phyloP scores from a whole-genome alignment of 1,140 invertebrate genomes.

The Frieseomelitta varia region DNA sequence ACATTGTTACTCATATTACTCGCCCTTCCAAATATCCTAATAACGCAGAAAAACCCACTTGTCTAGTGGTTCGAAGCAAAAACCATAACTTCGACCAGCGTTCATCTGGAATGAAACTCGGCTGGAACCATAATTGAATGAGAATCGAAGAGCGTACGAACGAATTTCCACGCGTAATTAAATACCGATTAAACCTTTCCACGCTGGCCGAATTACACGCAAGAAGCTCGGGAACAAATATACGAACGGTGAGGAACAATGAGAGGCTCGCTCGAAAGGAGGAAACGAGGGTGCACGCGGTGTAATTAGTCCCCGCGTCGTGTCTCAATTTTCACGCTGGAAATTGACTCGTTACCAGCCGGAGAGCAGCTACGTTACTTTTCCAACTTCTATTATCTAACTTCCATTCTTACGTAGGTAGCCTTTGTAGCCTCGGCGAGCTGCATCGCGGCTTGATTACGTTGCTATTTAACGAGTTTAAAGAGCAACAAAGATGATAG shows the following conservation, averaged over 20 bases:
- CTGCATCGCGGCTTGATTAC: background rate
- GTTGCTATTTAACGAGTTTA: background rate
- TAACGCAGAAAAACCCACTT: too few relatives aligned
- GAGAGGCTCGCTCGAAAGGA: background rate
- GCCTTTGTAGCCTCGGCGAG: too few relatives aligned
- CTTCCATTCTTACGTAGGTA: background rate
- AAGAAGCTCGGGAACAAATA: conserved; percentile 5
- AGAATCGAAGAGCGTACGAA: background rate
- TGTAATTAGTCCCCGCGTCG: conserved; percentile 4
- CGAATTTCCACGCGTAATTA: background rate
- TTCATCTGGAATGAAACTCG: background rate
- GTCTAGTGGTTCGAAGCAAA: too few relatives aligned
- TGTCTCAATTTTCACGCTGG: background rate
- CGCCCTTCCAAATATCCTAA: too few relatives aligned
- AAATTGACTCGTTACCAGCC: conserved; percentile 24
- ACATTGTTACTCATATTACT: too few relatives aligned
- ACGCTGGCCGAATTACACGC: background rate
- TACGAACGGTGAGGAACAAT: background rate
- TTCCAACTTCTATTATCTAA: conserved; percentile 17
- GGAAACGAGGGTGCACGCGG: background rate
- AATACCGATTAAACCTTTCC: background rate
- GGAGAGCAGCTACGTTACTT: background rate
- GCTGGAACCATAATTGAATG: background rate
- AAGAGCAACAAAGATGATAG: background rate
- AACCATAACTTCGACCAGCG: background rate